phyloP scores from a whole-genome alignment of 2,888 invertebrate genomes.

The Caenorhabditis sp. region DNA sequence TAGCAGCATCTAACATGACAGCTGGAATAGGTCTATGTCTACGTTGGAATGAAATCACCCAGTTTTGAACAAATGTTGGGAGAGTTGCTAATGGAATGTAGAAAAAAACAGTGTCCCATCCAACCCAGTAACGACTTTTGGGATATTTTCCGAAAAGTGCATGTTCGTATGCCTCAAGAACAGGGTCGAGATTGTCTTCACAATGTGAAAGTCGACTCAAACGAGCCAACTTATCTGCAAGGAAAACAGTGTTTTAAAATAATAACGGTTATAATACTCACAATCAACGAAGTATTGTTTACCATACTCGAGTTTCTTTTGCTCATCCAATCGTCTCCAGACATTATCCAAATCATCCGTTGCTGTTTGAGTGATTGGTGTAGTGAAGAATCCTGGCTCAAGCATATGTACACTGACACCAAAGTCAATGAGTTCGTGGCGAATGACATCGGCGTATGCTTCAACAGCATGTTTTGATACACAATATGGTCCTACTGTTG shows the following conservation, averaged over 20 bases:
- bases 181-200: constrained; percentile 44
- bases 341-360: constrained; percentile 50
- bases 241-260: no score
- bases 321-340: constrained; percentile 41
- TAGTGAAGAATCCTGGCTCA: constrained; percentile 67
- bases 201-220: constrained; percentile 44
- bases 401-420: constrained; percentile 58
- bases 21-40: constrained; percentile 42
- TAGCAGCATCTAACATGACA: constrained; percentile 15
- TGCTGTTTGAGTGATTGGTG: constrained; percentile 58
- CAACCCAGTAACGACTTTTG: constrained; percentile 56
- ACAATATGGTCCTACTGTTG: constrained; percentile 63
- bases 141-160: constrained; percentile 49
- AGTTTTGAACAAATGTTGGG: constrained; percentile 54
- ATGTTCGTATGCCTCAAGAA: constrained; percentile 52
- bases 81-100: constrained; percentile 57
- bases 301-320: constrained; percentile 47
- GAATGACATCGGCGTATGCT: constrained; percentile 63
- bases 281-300: constrained; percentile 47
- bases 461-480: constrained; percentile 67
- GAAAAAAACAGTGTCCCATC: constrained; percentile 52
- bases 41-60: constrained; percentile 47
- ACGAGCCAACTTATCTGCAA: neutral
- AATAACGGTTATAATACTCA: constrained; percentile 18
- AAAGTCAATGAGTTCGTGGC: constrained; percentile 60